Evolutionary conservation across 2,888 invertebrate species (phyloP).

Genomic region (Gymnoscelis rufifasciata): DNA sequence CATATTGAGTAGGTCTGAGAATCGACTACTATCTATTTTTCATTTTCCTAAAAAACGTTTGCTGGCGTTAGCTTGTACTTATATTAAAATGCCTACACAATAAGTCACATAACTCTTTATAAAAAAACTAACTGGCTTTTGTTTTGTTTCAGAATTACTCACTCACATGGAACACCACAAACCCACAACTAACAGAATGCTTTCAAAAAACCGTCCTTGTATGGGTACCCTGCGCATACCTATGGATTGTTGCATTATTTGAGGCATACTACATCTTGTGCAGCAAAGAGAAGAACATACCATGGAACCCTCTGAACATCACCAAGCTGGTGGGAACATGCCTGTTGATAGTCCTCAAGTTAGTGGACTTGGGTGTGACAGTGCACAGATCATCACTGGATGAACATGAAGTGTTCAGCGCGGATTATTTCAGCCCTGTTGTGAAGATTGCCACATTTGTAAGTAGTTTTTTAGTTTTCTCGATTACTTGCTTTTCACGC

Average conservation of each 20-base stretch:
- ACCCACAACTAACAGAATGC: slow-evolving; percentile 93
- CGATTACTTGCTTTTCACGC: too few relatives aligned
- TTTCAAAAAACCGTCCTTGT: slow-evolving; percentile 94
- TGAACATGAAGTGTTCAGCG: slow-evolving; percentile 77
- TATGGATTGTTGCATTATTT: slow-evolving; percentile 87
- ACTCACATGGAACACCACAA: slow-evolving; percentile 87
- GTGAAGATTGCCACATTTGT: slow-evolving; percentile 90
- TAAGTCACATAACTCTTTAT: too few relatives aligned
- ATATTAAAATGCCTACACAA: too few relatives aligned
- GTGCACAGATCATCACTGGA: slow-evolving; percentile 76
- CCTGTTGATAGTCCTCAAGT: slow-evolving; percentile 82
- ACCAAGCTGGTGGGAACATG: slow-evolving; percentile 83
- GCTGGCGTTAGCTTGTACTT: too few relatives aligned
- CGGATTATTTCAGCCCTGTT: slow-evolving; percentile 87
- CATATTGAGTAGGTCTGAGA: too few relatives aligned
- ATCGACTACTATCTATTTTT: too few relatives aligned
- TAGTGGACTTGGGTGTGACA: slow-evolving; percentile 83
- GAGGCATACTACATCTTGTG: slow-evolving; percentile 87
- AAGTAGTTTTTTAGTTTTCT: slow-evolving; percentile 74
- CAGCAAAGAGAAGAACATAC: slow-evolving; percentile 88
- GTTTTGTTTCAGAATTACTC: slow-evolving; percentile 83
- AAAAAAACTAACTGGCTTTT: too few relatives aligned
- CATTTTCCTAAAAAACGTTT: too few relatives aligned
- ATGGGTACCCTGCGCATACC: slow-evolving; percentile 92
- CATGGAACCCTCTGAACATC: slow-evolving; percentile 86